Percentiles rank a stretch among this genome's conserved stretches.
Conservation (phyloP, 2,113 vertebrate genomes). For the Lanius ludovicianus region DNA sequence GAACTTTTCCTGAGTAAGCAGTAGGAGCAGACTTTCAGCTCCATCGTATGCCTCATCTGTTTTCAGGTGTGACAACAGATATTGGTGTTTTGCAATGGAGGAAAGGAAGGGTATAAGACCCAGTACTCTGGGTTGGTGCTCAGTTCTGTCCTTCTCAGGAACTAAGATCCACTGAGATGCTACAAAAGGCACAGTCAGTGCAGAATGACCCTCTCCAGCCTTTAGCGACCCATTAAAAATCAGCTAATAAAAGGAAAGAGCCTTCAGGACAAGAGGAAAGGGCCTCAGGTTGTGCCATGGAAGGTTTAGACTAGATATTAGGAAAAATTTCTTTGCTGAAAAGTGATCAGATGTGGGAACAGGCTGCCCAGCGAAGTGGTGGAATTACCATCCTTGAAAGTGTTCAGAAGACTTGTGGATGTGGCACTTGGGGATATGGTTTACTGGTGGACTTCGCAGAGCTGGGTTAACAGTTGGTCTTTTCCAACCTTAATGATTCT, state of each 20-base stretch:
- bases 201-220: background rate
- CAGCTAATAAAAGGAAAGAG: background rate
- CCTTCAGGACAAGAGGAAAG: background rate
- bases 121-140: background rate
- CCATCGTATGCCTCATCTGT: background rate
- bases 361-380: background rate
- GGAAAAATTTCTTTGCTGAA: background rate
- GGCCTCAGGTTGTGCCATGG: background rate
- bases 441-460: background rate
- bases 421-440: background rate
- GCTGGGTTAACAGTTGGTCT: background rate
- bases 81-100: background rate
- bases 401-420: background rate
- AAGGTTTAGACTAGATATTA: background rate
- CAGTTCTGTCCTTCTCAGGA: background rate
- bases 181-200: background rate
- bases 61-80: conserved; percentile 14
- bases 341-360: background rate
- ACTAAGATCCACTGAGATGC: background rate
- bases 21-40: background rate
- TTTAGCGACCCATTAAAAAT: background rate
- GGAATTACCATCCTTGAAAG: background rate
- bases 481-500: background rate
- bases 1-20: conserved; percentile 48
- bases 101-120: background rate